These are phyloP conservation scores for Nibea coibor DNA, from an alignment of 2,113 vertebrate species.

Conservation along the genomic window DNA sequence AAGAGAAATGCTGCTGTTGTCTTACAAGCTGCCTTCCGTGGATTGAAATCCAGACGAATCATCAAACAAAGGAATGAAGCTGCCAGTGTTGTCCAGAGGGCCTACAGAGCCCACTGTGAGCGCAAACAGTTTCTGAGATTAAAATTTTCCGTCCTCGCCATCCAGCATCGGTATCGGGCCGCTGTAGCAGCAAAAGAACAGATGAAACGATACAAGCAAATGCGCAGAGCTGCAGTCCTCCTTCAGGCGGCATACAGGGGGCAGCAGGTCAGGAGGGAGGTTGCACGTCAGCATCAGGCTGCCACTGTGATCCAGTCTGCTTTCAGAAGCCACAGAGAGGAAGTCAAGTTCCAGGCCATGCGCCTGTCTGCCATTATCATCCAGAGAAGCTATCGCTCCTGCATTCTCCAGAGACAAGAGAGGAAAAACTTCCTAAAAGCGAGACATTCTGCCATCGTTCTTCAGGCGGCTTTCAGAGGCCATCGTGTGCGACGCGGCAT, in stretches of 20 bases:
- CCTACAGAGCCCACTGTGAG: constrained; percentile 76
- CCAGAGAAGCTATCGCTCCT: constrained; percentile 84
- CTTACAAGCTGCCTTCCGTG: constrained; percentile 87
- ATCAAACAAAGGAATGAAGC: constrained; percentile 69
- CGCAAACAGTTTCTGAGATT: constrained; percentile 72
- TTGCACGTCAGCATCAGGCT: constrained; percentile 30
- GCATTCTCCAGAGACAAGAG: constrained; percentile 66
- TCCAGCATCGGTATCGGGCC: constrained; percentile 85
- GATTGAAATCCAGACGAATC: constrained; percentile 79
- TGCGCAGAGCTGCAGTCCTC: constrained; percentile 69
- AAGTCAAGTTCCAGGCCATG: constrained; percentile 81
- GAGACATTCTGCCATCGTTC: constrained; percentile 65
- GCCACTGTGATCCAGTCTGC: constrained; percentile 83
- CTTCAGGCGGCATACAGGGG: constrained; percentile 88
- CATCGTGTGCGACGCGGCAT: constrained; percentile 58
- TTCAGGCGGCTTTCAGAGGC: constrained; percentile 82
- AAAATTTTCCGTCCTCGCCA: constrained; percentile 67
- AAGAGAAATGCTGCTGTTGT: constrained; percentile 76
- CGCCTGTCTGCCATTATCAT: constrained; percentile 83
- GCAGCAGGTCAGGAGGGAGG: constrained; percentile 70
- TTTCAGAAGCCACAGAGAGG: constrained; percentile 82
- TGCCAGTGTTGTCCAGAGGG: constrained; percentile 83
- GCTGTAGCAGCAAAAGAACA: constrained; percentile 51
- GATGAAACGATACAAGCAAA: constrained; percentile 73
- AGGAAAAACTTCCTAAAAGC: constrained; percentile 72